Conservation (phyloP, 37 sponge, comb jelly and placozoan genomes). For the Aplysina aerophoba region DNA sequence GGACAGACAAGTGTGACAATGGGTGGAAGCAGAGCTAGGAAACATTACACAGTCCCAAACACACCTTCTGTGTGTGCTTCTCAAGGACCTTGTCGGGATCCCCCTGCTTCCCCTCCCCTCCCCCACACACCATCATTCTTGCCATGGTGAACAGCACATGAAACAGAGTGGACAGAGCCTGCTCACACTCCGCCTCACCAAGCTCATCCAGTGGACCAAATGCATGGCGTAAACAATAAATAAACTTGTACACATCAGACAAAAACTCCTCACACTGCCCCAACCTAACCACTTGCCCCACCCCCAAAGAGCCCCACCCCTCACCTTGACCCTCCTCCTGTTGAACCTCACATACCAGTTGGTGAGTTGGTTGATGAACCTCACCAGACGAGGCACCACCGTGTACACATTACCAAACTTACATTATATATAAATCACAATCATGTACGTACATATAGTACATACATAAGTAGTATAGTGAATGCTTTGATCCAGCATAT, state of each 20-base stretch:
- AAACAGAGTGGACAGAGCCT: constrained; percentile 82
- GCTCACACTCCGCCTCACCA: constrained; percentile 65
- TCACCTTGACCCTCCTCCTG: constrained; percentile 90
- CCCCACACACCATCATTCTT: constrained; percentile 76
- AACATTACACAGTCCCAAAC: too few relatives aligned
- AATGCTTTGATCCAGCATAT: too few relatives aligned
- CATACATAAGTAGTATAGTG: too few relatives aligned
- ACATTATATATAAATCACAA: too few relatives aligned
- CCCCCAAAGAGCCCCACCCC: not conserved
- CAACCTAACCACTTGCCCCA: not conserved
- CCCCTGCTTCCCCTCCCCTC: not conserved
- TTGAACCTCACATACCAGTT: constrained; percentile 98
- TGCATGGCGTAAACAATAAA: not conserved
- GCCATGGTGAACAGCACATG: constrained; percentile 87
- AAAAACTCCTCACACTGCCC: too few relatives aligned
- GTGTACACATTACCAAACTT: too few relatives aligned
- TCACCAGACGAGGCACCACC: constrained; percentile 90
- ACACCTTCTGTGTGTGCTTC: constrained; percentile 66
- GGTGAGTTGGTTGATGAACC: constrained; percentile 92
- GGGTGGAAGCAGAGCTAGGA: too few relatives aligned
- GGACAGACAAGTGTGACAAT: too few relatives aligned
- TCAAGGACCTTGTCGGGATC: constrained; percentile 24
- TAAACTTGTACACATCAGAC: not conserved
- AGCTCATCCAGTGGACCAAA: constrained; percentile 68
- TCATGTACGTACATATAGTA: too few relatives aligned